Evolutionary conservation across 2,888 invertebrate genomes (phyloP), one percentile per base, ranked within the genome.

Genomic region (Pecten maximus): DNA sequence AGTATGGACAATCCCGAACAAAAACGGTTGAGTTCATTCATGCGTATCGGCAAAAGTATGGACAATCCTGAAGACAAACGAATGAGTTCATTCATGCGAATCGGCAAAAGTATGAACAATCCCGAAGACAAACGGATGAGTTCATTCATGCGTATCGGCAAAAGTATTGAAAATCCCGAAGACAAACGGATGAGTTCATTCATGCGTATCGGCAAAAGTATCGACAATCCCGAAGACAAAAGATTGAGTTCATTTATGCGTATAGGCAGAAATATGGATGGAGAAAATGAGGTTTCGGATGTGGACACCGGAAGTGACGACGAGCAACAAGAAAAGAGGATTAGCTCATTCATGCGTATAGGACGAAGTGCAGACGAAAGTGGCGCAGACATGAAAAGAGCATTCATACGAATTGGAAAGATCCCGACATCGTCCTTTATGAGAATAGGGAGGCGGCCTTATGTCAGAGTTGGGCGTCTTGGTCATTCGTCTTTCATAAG

Each of bases 401-500:
- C 92, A 0, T 94, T 93, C 87, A 93, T 94, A 40, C 90, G 94
- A 40, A 92, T 94, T 89, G 94, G 94, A 40, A 93, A 94, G 87
- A 93, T 94, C 88, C 94, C 94, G 8, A 91, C 94, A 2, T 92
- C 93, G 2, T 93, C 93, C 15, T 92, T 92, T 40, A 88, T 93
- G 74, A 88, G 92, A 39, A 92, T 92, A 35, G 91, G 93, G 2
- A 86, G 89, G n/a, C 92, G 91, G 23, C 89, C 90, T n/a, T 93
- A 93, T 40, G 89, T 92, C 23, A 90, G 94, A 54, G 91, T 91
- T 44, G 93, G 93, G 16, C 90, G 94, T 54, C 91, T 93, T 15
- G 93, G 93, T 23, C 93, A 94, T 40, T 93, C 93, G 0, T 93
- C 93, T 23, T 94, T 94, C 44, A 93, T 94, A 19, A 88, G 94